Evolutionary conservation across 2,888 invertebrate species (phyloP).

Genomic region (Elegia similella): DNA sequence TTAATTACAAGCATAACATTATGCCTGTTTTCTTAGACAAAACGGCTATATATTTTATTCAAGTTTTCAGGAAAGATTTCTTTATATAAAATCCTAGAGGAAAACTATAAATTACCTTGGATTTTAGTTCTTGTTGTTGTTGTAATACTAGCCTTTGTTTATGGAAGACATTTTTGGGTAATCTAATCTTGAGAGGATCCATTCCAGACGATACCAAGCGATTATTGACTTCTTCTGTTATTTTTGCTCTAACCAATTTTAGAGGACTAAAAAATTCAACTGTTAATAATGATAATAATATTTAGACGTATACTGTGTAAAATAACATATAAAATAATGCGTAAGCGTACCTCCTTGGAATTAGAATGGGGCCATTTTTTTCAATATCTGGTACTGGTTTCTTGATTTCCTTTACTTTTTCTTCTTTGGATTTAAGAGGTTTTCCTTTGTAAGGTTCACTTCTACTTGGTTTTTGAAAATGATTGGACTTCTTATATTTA

Average conservation of each 20-base stretch:
- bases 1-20: no score
- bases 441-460: background rate
- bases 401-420: constrained; percentile 28
- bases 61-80: no score
- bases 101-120: constrained; percentile 67
- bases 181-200: constrained; percentile 82
- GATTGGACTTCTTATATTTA: background rate
- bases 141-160: constrained; percentile 80
- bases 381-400: constrained; percentile 17
- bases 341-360: constrained; percentile 33
- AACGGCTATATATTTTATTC: no score
- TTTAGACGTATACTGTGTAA: no score
- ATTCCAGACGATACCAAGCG: constrained; percentile 83
- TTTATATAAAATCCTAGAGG: no score
- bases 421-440: constrained; percentile 12
- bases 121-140: constrained; percentile 79
- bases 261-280: constrained; percentile 62
- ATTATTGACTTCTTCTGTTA: constrained; percentile 75
- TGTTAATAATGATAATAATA: no score
- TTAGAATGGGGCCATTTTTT: constrained; percentile 26
- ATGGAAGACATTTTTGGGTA: constrained; percentile 79
- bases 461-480: background rate
- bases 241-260: constrained; percentile 66
- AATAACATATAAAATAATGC: no score
- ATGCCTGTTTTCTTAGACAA: no score